phyloP scores from a whole-genome alignment of 2,797 vertebrate genomes.

The Momotus momota region DNA sequence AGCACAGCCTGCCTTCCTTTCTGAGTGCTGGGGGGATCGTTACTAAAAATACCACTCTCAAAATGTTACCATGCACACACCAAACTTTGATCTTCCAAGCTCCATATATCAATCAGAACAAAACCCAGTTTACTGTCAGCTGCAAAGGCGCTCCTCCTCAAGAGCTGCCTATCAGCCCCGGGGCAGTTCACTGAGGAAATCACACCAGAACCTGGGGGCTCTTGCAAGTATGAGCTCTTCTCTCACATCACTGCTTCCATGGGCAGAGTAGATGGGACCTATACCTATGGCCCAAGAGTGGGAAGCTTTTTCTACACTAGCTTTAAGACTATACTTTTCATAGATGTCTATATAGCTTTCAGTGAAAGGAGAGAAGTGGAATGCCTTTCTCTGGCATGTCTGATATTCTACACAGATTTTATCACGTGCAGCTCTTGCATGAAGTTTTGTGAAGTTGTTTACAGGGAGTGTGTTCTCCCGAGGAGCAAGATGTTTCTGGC shows the following conservation, averaged over 20 bases:
- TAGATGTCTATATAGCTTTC: not conserved
- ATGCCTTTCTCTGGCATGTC: not conserved
- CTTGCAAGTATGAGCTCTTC: not conserved
- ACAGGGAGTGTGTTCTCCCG: rapidly evolving
- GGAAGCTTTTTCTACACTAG: not conserved
- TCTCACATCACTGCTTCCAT: not conserved
- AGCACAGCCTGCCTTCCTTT: constrained; percentile 34
- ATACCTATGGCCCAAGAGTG: not conserved
- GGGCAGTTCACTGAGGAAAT: not conserved
- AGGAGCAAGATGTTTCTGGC: not conserved
- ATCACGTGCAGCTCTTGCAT: not conserved
- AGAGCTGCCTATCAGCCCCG: not conserved
- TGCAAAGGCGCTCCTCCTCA: not conserved
- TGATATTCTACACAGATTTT: not conserved
- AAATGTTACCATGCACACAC: not conserved
- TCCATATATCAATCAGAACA: not conserved
- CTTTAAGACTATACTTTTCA: not conserved
- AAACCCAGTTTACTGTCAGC: not conserved
- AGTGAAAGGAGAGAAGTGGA: not conserved
- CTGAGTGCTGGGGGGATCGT: not conserved
- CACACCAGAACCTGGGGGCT: rapidly evolving
- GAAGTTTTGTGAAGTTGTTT: not conserved
- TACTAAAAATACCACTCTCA: constrained; percentile 6
- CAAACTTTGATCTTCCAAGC: constrained; percentile 59
- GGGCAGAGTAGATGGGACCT: not conserved